Percentiles rank a stretch among this genome's conserved stretches.
Conservation (phyloP, 1,140 invertebrate species). For the Frieseomelitta varia region DNA sequence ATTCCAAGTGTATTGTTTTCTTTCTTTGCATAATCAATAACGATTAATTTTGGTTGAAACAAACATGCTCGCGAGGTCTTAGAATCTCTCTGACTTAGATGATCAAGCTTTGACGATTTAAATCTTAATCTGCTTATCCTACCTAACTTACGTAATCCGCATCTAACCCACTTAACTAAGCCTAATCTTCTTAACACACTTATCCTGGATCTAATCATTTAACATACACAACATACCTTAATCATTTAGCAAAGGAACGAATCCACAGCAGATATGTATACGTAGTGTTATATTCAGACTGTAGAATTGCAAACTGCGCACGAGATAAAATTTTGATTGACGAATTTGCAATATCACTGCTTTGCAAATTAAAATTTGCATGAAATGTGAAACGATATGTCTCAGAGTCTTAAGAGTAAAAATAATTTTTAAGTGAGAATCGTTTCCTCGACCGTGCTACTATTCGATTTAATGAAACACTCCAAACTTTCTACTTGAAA, state of each 20-base stretch:
- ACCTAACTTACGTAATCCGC: not conserved
- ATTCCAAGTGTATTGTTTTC: not conserved
- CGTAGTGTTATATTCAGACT: too few species aligned
- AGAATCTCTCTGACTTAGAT: not conserved
- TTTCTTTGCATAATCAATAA: too few species aligned
- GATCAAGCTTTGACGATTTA: not conserved
- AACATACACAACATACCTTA: not conserved
- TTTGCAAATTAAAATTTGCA: too few species aligned
- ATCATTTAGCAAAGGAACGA: not conserved
- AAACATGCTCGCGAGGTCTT: not conserved
- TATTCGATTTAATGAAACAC: too few species aligned
- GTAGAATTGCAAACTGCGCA: too few species aligned
- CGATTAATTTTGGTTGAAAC: not conserved
- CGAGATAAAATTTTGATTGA: too few species aligned
- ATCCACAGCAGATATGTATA: not conserved
- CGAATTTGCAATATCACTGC: too few species aligned
- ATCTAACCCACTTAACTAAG: not conserved
- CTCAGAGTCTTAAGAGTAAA: too few species aligned
- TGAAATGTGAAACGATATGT: too few species aligned
- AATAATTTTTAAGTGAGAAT: too few species aligned
- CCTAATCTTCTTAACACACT: slow-evolving; percentile 15
- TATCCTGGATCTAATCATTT: slow-evolving; percentile 8
- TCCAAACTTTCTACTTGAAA: too few species aligned
- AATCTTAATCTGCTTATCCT: slow-evolving; percentile 5
- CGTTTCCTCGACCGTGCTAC: too few species aligned